Evolutionary conservation across 2,888 invertebrate genomes (phyloP), one percentile per base, ranked within the genome.

Genomic region (Drosophila tripunctata): DNA sequence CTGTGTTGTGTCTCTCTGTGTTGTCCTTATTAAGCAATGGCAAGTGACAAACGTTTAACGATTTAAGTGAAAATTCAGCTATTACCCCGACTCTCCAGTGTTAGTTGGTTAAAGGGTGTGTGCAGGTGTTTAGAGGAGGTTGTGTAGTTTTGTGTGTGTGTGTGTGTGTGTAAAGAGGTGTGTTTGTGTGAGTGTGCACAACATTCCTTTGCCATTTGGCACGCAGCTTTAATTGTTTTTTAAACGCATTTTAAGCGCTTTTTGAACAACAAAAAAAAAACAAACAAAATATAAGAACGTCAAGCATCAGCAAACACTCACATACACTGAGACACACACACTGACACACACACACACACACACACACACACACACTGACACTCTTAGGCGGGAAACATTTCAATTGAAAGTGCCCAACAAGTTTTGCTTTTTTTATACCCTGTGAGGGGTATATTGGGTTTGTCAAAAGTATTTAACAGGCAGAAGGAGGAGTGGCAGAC

Each of bases 201-300:
- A 41, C 57, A 57, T 67, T 47, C 33, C 51, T 40, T 31, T 48
- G 24, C 50, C 31, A 33, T 64, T 63, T 78, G 48, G 47, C 56
- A 75, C 27, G 45, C 63, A 66, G 71, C 56, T 75, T 80, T 78
- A 81, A 86, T 81, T 86, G 83, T 86, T 79, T 86, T 81, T 81
- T 83, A 81, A 83, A 86, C 70, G 76, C 80, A 83, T 83, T 76
- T 82, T 67, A 69, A 78, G 72, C 65, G 56, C 69, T 35, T 65
- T 74, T 54, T 64, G 74, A 73, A 50, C 82, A 68, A 61, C 66
- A 80, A 78, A 41, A 41, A 36, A 19, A 38, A n/a, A 10, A 10
- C 12, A 33, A 14, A 2, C 2, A 33, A 33, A 14, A 14, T 2
- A 33, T 6, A 33, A 12, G 17, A 83, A 66, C 58, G 73, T 75